These are phyloP conservation scores for Drosophila arawakana DNA, from an alignment of 1,140 invertebrate genomes.

Conservation along the genomic window DNA sequence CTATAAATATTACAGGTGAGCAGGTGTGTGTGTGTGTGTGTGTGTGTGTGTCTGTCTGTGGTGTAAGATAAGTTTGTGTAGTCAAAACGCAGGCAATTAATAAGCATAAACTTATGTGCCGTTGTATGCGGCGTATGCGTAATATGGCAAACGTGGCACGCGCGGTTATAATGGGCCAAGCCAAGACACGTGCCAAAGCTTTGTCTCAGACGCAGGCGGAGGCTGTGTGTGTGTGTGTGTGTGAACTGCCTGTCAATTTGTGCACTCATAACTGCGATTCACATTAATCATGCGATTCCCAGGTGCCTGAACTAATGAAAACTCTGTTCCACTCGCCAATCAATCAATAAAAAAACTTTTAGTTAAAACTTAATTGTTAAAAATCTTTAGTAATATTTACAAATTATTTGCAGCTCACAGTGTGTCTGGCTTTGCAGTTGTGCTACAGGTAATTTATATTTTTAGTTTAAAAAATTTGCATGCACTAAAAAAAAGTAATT, in stretches of 20 bases:
- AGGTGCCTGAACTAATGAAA: slow-evolving; percentile 3
- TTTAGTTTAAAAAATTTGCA: slow-evolving; percentile 25
- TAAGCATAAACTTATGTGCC: slow-evolving; percentile 41
- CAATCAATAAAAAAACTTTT: slow-evolving; percentile 15
- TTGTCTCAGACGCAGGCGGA: not conserved
- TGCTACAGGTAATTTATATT: slow-evolving; percentile 14
- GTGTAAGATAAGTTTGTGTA: slow-evolving; percentile 3
- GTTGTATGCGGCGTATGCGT: slow-evolving; percentile 40
- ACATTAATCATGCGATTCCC: slow-evolving; percentile 41
- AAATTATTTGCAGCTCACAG: slow-evolving; percentile 26
- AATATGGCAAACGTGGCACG: slow-evolving; percentile 40
- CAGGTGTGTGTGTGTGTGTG: slow-evolving; percentile 10
- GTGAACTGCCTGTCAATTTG: slow-evolving; percentile 31
- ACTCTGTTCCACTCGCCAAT: no score
- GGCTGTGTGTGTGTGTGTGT: slow-evolving; percentile 1
- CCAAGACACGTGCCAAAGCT: not conserved
- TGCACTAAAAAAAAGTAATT: slow-evolving; percentile 16
- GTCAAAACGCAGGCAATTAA: slow-evolving; percentile 51
- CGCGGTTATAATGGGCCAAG: slow-evolving; percentile 44
- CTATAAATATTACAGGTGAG: slow-evolving; percentile 31
- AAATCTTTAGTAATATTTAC: not conserved
- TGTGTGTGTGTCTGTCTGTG: slow-evolving; percentile 22
- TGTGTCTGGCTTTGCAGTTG: not conserved
- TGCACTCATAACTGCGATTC: slow-evolving; percentile 25
- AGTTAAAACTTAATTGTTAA: slow-evolving; percentile 6